Conservation (phyloP, 2,888 invertebrate species). For the Anoplius nigerrimus region DNA sequence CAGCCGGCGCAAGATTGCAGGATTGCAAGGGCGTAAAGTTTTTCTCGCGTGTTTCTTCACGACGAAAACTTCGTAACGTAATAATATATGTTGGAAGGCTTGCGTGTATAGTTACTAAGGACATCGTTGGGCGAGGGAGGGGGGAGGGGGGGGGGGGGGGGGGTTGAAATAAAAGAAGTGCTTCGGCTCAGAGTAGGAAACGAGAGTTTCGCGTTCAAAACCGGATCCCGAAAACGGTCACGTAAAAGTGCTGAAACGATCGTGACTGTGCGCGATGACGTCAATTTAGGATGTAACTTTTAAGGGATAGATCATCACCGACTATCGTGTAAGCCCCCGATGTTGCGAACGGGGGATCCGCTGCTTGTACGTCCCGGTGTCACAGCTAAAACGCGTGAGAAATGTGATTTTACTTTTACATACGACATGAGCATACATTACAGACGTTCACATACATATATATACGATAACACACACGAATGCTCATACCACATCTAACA, state of each 20-base stretch:
- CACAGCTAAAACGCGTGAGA: slow-evolving; percentile 38
- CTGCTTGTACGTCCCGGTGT: too few species aligned
- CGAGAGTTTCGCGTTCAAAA: neutral
- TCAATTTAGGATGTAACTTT: too few species aligned
- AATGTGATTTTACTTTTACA: slow-evolving; percentile 56
- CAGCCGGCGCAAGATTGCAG: too few species aligned
- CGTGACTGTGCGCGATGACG: too few species aligned
- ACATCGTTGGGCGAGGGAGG: neutral
- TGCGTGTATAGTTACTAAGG: slow-evolving; percentile 2
- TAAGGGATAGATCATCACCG: too few species aligned
- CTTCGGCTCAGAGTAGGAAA: neutral
- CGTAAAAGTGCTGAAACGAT: too few species aligned
- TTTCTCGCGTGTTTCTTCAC: neutral
- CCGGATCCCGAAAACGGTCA: too few species aligned
- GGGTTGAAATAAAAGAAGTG: too few species aligned
- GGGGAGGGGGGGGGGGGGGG: too few species aligned
- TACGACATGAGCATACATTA: too few species aligned
- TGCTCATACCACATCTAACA: slow-evolving; percentile 8
- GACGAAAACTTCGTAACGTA: neutral
- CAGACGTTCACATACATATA: slow-evolving; percentile 14
- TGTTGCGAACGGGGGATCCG: too few species aligned
- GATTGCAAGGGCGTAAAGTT: neutral
- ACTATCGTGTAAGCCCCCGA: too few species aligned
- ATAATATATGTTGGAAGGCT: slow-evolving; percentile 2
- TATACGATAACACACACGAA: neutral